phyloP scores from a whole-genome alignment of 2,888 invertebrate species.

The Drosophila eohydei region DNA sequence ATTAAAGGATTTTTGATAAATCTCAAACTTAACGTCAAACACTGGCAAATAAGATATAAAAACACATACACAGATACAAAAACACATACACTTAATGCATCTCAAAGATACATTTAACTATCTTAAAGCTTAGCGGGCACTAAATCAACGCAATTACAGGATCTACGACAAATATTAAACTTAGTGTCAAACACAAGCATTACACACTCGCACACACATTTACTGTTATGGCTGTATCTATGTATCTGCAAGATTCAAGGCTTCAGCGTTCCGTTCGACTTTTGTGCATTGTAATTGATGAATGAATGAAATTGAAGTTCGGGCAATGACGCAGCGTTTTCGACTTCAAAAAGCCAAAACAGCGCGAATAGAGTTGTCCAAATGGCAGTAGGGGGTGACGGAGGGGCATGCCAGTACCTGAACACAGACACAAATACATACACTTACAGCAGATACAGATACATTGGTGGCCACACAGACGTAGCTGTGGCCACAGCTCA shows the following conservation, averaged over 20 bases:
- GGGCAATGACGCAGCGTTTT: constrained; percentile 77
- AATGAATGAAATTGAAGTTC: constrained; percentile 81
- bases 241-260: constrained; percentile 71
- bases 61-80: not conserved
- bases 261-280: constrained; percentile 59
- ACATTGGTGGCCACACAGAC: constrained; percentile 1
- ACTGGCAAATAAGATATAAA: constrained; percentile 2
- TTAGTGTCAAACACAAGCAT: constrained; percentile 66
- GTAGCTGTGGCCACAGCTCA: constrained; percentile 16
- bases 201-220: constrained; percentile 17
- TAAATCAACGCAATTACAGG: constrained; percentile 33
- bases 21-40: constrained; percentile 6
- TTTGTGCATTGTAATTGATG: constrained; percentile 79
- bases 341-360: constrained; percentile 39
- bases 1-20: not conserved
- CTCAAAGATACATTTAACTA: constrained; percentile 33
- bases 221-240: constrained; percentile 21
- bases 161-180: constrained; percentile 56
- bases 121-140: constrained; percentile 5
- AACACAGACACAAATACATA: not conserved
- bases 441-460: not conserved
- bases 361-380: constrained; percentile 71
- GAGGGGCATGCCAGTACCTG: not conserved
- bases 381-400: not conserved
- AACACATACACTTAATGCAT: constrained; percentile 13